Conservation (phyloP, 2,797 vertebrate genomes). For the Anisognathus igniventris region DNA sequence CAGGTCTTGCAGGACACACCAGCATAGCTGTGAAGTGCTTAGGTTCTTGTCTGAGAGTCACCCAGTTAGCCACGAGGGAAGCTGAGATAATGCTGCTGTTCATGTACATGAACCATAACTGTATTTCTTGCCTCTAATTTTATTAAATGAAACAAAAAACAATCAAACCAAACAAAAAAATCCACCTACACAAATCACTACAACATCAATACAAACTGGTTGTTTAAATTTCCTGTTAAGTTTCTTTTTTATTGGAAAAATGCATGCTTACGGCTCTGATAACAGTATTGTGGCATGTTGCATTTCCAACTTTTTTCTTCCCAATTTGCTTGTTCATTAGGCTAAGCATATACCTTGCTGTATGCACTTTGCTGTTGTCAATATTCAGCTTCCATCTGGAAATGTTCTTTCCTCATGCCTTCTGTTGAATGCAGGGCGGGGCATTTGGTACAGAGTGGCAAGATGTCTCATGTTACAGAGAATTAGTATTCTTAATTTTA, state of each 20-base stretch:
- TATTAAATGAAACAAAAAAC: not conserved
- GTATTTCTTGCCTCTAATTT: not conserved
- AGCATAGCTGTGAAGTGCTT: rapidly evolving
- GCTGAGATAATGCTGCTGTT: not conserved
- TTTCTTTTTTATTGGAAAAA: not conserved
- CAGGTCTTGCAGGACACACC: not conserved
- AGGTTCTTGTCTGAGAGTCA: rapidly evolving
- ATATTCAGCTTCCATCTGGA: not conserved
- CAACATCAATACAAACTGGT: not conserved
- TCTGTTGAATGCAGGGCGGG: not conserved
- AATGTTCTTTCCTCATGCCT: not conserved
- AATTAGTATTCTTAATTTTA: not conserved
- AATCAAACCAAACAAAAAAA: not conserved
- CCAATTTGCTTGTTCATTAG: not conserved
- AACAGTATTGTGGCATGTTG: not conserved
- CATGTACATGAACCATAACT: rapidly evolving
- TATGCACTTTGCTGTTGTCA: not conserved
- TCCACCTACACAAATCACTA: not conserved
- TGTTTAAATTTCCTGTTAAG: not conserved
- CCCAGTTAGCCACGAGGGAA: rapidly evolving
- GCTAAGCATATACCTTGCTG: rapidly evolving
- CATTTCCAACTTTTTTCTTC: not conserved
- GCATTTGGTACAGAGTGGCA: not conserved
- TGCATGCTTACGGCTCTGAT: not conserved
- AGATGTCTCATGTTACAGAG: not conserved